Evolutionary conservation across 2,113 vertebrate genomes (phyloP), one percentile per base, ranked within the genome.

Genomic region (Mandrillus leucophaeus): DNA sequence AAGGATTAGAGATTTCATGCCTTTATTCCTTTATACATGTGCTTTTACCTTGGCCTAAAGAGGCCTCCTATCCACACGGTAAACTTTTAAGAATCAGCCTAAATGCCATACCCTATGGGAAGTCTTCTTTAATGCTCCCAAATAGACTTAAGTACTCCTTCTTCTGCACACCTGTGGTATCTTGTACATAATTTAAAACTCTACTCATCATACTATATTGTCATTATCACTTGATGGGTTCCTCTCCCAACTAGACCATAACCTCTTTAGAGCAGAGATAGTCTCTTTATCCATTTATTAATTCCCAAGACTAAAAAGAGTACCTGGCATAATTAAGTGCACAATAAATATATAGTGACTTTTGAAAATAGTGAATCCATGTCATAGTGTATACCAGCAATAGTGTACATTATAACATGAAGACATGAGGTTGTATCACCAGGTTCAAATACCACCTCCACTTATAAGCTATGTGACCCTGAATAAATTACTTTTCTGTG

Each of bases 401-500:
- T 0, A 94, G 27, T 93, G 50, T 23, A 68, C 40, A 27, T 23
- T 75, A 43, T 27, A 13, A 40, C 72, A 43, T 35, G 32, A 35
- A 68, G 88, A 75, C 32, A 97, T 12, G 55, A 32, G 87, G 8
- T 91, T 52, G 52, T 25, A 95, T 17, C 1, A 4, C 38, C 85
- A 87, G 7, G 22, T 87, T 95, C 57, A 94, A 96, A 88, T 88
- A 52, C 75, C 38, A 93, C 30, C 32, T 95, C 70, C 70, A 85
- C 61, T 97, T 87, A 96, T 10, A 92, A 76, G 48, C n/a, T 95
- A 20, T 68, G 16, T 38, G 95, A 73, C 17, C n/a, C 14, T 97
- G 55, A 96, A 80, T 96, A 95, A 97, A 94, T 78, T 95, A 91
- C 48, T 94, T 92, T 35, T 55, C 35, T 84, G 9, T 88, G 78